These are phyloP conservation scores for Polydrusus pterygomalis DNA, from an alignment of 2,888 invertebrate species.

Conservation along the genomic window DNA sequence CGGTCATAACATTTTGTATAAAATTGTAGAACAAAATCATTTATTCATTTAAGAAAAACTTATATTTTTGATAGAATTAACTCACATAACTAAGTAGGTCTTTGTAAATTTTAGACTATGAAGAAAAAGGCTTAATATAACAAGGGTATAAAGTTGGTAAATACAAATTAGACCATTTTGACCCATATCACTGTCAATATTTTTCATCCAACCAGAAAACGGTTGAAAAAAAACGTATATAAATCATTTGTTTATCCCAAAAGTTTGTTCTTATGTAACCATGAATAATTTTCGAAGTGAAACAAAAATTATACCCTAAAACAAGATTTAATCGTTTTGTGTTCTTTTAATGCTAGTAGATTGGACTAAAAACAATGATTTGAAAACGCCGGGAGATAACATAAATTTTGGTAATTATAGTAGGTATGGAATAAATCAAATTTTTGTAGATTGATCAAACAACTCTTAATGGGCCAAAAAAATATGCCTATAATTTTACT, in stretches of 20 bases:
- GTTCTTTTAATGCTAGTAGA: not conserved
- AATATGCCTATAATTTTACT: not conserved
- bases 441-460: conserved; percentile 4
- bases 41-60: too few species aligned
- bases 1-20: too few species aligned
- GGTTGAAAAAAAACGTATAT: conserved; percentile 2
- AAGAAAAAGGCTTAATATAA: not conserved
- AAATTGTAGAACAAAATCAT: too few species aligned
- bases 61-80: too few species aligned
- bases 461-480: not conserved
- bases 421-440: conserved; percentile 17
- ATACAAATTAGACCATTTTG: conserved; percentile 5
- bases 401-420: conserved; percentile 21
- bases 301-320: conserved; percentile 14
- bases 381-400: not conserved
- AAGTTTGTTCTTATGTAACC: conserved; percentile 9
- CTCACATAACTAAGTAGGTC: not conserved
- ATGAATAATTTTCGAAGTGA: conserved; percentile 10
- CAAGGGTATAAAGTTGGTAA: conserved; percentile 11
- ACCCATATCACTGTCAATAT: conserved; percentile 26
- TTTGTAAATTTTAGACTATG: not conserved
- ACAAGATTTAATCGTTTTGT: conserved; percentile 9
- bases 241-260: conserved; percentile 20
- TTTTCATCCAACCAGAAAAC: not conserved
- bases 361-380: conserved; percentile 2